phyloP scores from a whole-genome alignment of 2,888 invertebrate species.

The Agrochola circellaris region DNA sequence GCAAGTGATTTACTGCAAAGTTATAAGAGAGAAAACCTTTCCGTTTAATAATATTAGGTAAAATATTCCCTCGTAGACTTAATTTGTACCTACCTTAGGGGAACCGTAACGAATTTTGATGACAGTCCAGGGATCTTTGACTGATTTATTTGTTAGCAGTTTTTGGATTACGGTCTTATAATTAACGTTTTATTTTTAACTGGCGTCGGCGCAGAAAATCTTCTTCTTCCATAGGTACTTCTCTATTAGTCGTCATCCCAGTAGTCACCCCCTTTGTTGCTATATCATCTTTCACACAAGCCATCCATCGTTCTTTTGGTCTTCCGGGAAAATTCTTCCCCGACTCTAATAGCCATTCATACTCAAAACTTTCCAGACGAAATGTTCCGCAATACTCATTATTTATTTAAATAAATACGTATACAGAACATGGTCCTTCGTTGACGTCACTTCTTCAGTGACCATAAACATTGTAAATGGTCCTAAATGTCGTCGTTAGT shows the following conservation, averaged over 20 bases:
- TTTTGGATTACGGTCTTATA: not conserved
- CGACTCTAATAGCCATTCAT: not conserved
- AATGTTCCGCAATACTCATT: not conserved
- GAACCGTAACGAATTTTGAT: slow-evolving; percentile 31
- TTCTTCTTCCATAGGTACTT: not conserved
- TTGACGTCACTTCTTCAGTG: not conserved
- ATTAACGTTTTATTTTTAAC: not conserved
- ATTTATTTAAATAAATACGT: not conserved
- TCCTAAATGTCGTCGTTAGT: not conserved
- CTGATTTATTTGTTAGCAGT: slow-evolving; percentile 19
- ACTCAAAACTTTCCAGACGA: not conserved
- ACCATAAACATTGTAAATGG: slow-evolving; percentile 18
- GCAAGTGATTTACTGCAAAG: slow-evolving; percentile 36
- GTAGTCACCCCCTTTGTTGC: no score
- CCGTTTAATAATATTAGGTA: slow-evolving; percentile 29
- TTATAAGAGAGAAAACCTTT: slow-evolving; percentile 25
- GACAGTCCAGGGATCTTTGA: not conserved
- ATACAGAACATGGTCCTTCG: not conserved
- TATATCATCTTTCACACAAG: not conserved
- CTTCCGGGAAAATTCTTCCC: not conserved
- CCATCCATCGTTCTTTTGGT: not conserved
- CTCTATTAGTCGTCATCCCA: not conserved
- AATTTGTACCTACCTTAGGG: slow-evolving; percentile 1
- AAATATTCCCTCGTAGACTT: slow-evolving; percentile 16
- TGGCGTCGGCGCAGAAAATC: no score